These are phyloP conservation scores for Corythornis madagascariensis DNA, from an alignment of 2,113 vertebrate genomes.

Conservation along the genomic window DNA sequence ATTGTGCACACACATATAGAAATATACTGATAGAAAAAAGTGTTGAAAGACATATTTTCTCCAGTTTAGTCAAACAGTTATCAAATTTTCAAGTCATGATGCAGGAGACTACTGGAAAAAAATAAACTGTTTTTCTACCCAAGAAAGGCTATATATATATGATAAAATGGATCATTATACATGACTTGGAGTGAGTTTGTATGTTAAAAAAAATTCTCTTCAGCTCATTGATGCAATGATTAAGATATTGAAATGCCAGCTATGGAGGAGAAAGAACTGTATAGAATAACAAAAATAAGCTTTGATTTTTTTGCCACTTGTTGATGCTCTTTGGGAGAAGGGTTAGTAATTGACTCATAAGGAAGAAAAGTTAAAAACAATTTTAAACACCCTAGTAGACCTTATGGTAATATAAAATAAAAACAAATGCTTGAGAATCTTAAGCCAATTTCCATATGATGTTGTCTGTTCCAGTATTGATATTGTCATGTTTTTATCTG, in stretches of 20 bases:
- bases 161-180: background rate
- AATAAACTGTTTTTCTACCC: background rate
- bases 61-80: background rate
- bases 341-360: background rate
- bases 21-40: background rate
- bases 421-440: background rate
- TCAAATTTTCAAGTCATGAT: background rate
- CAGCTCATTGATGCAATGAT: background rate
- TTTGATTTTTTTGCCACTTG: background rate
- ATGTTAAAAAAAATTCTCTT: background rate
- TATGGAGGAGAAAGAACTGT: background rate
- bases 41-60: background rate
- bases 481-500: background rate
- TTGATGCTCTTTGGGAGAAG: background rate
- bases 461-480: background rate
- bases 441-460: background rate
- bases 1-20: background rate
- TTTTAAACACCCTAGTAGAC: background rate
- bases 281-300: background rate
- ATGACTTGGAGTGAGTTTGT: background rate
- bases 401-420: background rate
- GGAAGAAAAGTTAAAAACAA: background rate
- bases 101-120: background rate
- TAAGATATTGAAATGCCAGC: background rate
- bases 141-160: background rate